Evolutionary conservation across 2,113 vertebrate species (phyloP).

Genomic region (Poeciliopsis occidentalis): DNA sequence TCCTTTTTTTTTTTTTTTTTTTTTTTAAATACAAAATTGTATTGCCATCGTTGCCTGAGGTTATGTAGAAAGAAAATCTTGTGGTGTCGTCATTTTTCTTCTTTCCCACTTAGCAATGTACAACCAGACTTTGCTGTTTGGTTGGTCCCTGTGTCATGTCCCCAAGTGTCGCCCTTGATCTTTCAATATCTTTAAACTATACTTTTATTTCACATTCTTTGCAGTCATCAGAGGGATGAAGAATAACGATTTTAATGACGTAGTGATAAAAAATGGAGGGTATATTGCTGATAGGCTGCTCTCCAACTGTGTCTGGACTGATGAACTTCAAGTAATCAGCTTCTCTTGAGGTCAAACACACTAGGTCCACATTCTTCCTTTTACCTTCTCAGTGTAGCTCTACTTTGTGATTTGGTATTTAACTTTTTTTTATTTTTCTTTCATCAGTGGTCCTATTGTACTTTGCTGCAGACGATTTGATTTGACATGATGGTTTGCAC

Average conservation of each 20-base stretch:
- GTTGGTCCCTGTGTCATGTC: constrained; percentile 16
- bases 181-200: constrained; percentile 44
- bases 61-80: constrained; percentile 42
- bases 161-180: not conserved
- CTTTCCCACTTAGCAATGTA: constrained; percentile 58
- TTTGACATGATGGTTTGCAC: constrained; percentile 8
- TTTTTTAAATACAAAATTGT: constrained; percentile 22
- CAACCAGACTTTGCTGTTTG: constrained; percentile 25
- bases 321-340: constrained; percentile 52
- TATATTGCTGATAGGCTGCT: constrained; percentile 52
- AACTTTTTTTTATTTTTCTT: not conserved
- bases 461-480: constrained; percentile 1
- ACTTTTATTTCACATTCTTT: constrained; percentile 51
- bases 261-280: constrained; percentile 37
- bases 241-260: constrained; percentile 60
- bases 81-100: constrained; percentile 54
- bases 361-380: constrained; percentile 12
- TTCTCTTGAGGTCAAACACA: constrained; percentile 34
- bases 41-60: constrained; percentile 40
- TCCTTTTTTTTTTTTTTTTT: constrained; percentile 7
- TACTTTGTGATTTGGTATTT: constrained; percentile 2
- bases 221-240: constrained; percentile 44
- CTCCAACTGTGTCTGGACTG: constrained; percentile 33
- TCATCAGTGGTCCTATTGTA: constrained; percentile 18
- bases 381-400: not conserved